Base-by-base conservation (phyloP, 1,140 invertebrate genomes). In the Psilanteris sp. region DNA sequence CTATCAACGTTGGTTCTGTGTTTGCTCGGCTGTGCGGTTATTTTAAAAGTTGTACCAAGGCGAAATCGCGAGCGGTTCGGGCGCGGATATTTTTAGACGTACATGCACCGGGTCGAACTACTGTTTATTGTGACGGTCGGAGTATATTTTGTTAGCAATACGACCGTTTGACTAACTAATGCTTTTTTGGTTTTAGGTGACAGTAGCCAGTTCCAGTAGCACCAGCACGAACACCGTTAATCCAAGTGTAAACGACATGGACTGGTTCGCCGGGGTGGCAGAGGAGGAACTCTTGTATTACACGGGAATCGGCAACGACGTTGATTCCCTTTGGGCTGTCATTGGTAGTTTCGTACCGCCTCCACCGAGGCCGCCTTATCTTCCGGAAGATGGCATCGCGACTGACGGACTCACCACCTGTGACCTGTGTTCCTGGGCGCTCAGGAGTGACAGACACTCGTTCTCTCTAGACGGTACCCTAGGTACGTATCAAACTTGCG, bases 391-490 rank as follows among this genome's bases (percentile, higher is more conserved):
- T 43, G 85, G 86, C 24, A 85, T 91, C 62, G 83, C 88, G 26
- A 90, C 91, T 37, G 92, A 93, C 85, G 92, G 92, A 48, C 89
- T 93, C 44, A 93, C 92, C 64, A 93, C 92, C 74, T 93, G 92
- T 85, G 92, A 93, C 87, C 89, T 93, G 24, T 93, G 92, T 82
- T 90, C 91, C 46, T 93, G 92, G 92, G 92, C 92, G 37, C 87
- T 90, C 78, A 83, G 85, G 59, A 86, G 88, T 74, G 85, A 88
- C 61, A 85, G 86, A 80, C 85, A 88, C 79, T 83, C 84, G 18
- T 89, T 88, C 68, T 86, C 87, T 8, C 77, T 88, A 7, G 87
- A 89, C 54, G 87, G 87, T 15, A 85, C 87, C 18, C 77, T 88
- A 13, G 88, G 88, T 89, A 61, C 80, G 83, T 81, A 34, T 20